These are phyloP conservation scores for Tridacna gigas DNA, from an alignment of 2,888 invertebrate genomes.

Conservation along the genomic window DNA sequence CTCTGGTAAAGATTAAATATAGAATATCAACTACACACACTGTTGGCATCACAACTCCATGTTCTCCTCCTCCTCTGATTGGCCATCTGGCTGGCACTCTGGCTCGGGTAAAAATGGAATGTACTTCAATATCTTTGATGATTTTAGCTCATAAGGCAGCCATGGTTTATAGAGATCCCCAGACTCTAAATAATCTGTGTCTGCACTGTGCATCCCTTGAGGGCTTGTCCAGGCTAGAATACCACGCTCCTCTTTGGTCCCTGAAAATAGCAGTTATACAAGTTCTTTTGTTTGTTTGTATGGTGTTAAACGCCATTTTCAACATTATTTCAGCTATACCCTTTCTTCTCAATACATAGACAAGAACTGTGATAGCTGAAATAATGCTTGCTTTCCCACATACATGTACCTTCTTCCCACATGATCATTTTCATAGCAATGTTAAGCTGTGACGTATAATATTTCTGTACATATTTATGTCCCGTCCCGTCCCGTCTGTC, in stretches of 20 bases:
- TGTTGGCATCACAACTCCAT: constrained; percentile 27
- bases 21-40: not conserved
- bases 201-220: not conserved
- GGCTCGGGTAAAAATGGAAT: constrained; percentile 63
- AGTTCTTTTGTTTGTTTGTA: too few relatives aligned
- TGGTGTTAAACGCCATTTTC: too few relatives aligned
- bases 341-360: too few relatives aligned
- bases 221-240: constrained; percentile 64
- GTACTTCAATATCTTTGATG: constrained; percentile 58
- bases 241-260: constrained; percentile 70
- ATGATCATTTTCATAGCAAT: too few relatives aligned
- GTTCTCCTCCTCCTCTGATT: constrained; percentile 19
- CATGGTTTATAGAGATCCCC: constrained; percentile 49
- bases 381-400: too few relatives aligned
- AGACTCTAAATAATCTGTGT: constrained; percentile 42
- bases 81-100: constrained; percentile 19
- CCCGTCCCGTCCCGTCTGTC: too few relatives aligned
- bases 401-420: too few relatives aligned
- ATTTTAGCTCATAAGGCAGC: constrained; percentile 56
- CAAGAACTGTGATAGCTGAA: too few relatives aligned
- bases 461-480: too few relatives aligned
- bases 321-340: too few relatives aligned
- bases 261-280: too few relatives aligned
- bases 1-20: not conserved
- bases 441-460: too few relatives aligned